phyloP scores from a whole-genome alignment of 2,113 vertebrate species.

The Brienomyrus brachyistius region DNA sequence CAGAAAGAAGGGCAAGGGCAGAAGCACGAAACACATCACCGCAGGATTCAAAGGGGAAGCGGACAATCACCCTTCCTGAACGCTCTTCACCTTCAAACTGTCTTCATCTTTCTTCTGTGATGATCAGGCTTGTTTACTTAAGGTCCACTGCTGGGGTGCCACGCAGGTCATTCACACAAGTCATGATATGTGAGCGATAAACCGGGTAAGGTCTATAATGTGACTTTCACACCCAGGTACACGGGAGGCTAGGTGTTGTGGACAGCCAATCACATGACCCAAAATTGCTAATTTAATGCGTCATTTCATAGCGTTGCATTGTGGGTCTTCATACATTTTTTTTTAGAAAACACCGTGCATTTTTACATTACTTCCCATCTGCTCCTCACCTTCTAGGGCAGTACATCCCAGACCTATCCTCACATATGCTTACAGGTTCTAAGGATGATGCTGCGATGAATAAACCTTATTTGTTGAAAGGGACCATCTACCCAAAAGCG shows the following conservation, averaged over 20 bases:
- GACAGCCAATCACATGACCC: not conserved
- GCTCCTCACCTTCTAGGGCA: not conserved
- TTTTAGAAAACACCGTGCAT: not conserved
- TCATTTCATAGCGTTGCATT: not conserved
- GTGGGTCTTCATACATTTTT: not conserved
- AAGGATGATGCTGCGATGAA: not conserved
- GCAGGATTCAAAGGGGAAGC: slow-evolving; percentile 18
- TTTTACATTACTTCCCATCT: not conserved
- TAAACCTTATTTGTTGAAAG: not conserved
- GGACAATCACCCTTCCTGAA: slow-evolving; percentile 24
- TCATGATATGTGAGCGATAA: not conserved
- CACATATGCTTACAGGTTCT: not conserved
- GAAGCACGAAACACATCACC: slow-evolving; percentile 5
- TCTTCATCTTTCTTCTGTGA: slow-evolving; percentile 7
- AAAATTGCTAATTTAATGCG: not conserved
- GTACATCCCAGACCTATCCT: not conserved
- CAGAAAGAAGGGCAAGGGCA: slow-evolving; percentile 3
- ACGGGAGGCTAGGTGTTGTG: not conserved
- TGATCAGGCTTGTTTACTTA: not conserved
- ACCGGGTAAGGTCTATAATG: not conserved
- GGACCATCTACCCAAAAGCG: not conserved
- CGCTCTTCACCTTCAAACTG: slow-evolving; percentile 30
- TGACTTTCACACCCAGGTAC: not conserved
- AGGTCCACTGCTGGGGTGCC: not conserved
- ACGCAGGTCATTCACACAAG: not conserved